phyloP scores from a whole-genome alignment of 2,888 invertebrate genomes.

The Physocephala rufipes region DNA sequence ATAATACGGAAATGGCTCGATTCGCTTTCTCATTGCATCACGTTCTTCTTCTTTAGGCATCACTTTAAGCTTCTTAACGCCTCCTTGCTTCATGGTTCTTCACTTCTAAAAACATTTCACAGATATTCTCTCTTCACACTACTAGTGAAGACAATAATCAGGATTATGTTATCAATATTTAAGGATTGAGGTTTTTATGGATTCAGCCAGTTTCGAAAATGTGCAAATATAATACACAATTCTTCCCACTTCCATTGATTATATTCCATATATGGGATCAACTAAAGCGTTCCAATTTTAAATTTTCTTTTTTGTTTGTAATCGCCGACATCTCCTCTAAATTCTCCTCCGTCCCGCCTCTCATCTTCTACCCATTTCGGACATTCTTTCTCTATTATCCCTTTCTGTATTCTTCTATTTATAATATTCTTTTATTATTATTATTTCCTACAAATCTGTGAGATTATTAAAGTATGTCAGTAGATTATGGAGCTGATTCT shows the following conservation, averaged over 20 bases:
- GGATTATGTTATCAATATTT: slow-evolving; percentile 29
- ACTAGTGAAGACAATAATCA: neutral
- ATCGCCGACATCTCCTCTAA: too few species aligned
- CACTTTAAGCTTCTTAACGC: slow-evolving; percentile 16
- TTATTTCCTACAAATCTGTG: neutral
- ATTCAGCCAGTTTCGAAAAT: neutral
- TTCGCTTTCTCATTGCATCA: neutral
- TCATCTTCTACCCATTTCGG: too few species aligned
- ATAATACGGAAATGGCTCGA: slow-evolving; percentile 27
- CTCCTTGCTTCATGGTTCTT: neutral
- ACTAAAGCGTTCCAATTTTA: too few species aligned
- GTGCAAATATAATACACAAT: too few species aligned
- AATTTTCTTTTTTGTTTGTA: too few species aligned
- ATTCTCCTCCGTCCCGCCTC: too few species aligned
- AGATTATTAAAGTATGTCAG: slow-evolving; percentile 19
- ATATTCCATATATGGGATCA: too few species aligned
- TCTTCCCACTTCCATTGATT: too few species aligned
- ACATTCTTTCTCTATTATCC: too few species aligned
- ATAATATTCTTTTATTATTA: slow-evolving; percentile 5
- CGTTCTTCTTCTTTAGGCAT: neutral
- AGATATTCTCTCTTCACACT: slow-evolving; percentile 17
- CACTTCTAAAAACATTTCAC: neutral
- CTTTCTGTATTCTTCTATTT: neutral
- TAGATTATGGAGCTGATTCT: neutral
- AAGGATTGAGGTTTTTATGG: neutral